Evolutionary conservation across 2,888 invertebrate species (phyloP), one percentile per base, ranked within the genome.

Genomic region (Acronicta leporina): DNA sequence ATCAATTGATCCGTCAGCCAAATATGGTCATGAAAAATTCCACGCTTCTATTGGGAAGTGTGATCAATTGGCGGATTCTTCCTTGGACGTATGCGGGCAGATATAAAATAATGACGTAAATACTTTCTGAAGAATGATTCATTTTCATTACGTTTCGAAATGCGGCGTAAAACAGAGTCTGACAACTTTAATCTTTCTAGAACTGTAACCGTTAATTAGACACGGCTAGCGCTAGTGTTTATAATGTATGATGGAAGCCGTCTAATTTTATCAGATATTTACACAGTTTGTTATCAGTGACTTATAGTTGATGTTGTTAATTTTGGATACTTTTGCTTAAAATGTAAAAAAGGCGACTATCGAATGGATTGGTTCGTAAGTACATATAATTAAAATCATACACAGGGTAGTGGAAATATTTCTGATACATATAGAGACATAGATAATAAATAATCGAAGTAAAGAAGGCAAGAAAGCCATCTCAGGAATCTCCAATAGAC

Each of bases 81-180:
- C 10, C 33, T 33, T 33, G 4, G 11, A 33, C 33, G 33, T 9
- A 30, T 33, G 11, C 33, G 11, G 1, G 9, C 2, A 38, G 38
- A 6, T n/a, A 38, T n/a, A 13, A n/a, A n/a, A 38, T 38, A 2
- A 38, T 43, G 15, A 5, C 35, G 38, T 65, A 10, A 51, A 20
- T 40, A 62, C 13, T 44, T 62, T 68, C 51, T 45, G n/a, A 38
- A 46, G 10, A 33, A 41, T n/a, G 43, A 70, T 43, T 57, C 40
- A 53, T 46, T 42, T 51, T 6, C 15, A 13, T 49, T 10, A 14
- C 20, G 3, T 52, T 52, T 41, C 5, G 30, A 50, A 68, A 57
- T 70, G 27, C 46, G 30, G 2, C 65, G 68, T 43, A 68, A 51
- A 58, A 53, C n/a, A 16, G 25, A 40, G 27, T 49, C 43, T 63